Conservation (phyloP, 2,888 invertebrate species). For the Sympetrum striolatum region DNA sequence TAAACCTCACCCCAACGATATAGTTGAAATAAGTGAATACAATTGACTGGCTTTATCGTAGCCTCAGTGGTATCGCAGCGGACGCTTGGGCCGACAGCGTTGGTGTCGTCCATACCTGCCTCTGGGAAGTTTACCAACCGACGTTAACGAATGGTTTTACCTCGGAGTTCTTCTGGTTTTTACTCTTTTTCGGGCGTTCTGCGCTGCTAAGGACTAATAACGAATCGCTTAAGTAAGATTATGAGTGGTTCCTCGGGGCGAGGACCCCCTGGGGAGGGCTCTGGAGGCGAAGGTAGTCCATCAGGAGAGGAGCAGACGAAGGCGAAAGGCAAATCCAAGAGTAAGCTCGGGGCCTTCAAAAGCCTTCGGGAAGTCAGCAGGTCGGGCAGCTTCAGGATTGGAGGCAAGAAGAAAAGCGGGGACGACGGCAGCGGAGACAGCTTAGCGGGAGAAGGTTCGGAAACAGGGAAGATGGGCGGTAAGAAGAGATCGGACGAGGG, state of each 20-base stretch:
- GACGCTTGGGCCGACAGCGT: neutral
- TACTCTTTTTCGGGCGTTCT: neutral
- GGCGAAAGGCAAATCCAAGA: conserved; percentile 4
- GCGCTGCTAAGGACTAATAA: neutral
- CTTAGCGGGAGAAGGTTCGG: neutral
- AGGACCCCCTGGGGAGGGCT: neutral
- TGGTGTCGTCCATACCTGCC: neutral
- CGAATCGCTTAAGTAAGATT: neutral
- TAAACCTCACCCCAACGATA: neutral
- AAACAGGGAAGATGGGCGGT: neutral
- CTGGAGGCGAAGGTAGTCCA: neutral
- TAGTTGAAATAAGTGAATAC: neutral
- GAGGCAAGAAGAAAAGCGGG: neutral
- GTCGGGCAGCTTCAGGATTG: conserved; percentile 7
- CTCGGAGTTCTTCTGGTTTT: neutral
- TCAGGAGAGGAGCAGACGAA: neutral
- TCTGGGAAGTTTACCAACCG: neutral
- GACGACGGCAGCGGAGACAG: conserved; percentile 8
- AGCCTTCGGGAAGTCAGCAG: conserved; percentile 36
- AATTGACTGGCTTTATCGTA: neutral
- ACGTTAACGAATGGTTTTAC: neutral
- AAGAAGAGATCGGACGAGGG: conserved; percentile 44
- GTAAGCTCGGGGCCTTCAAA: conserved; percentile 39
- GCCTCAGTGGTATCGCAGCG: neutral
- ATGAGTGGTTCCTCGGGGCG: conserved; percentile 6